Percentiles rank a stretch among this genome's conserved stretches.
Evolutionary conservation across 2,797 vertebrate species (phyloP).

Genomic region (Pagetopsis macropterus): DNA sequence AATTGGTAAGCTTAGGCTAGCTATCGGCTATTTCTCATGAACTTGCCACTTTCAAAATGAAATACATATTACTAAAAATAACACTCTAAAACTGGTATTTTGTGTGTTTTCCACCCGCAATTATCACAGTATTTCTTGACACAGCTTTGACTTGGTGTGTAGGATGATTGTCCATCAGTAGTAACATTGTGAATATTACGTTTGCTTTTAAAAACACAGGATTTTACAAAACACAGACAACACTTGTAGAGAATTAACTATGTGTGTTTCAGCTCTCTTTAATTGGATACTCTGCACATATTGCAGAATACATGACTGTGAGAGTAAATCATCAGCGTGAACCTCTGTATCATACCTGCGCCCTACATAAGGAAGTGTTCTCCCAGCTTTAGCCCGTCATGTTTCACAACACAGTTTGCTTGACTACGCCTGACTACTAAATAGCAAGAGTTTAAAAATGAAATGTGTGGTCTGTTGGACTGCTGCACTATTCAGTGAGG

Average conservation of each 20-base stretch:
- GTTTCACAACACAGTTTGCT: not conserved
- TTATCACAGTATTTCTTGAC: too few relatives aligned
- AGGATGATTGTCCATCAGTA: too few relatives aligned
- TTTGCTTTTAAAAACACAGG: too few relatives aligned
- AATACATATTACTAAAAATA: too few relatives aligned
- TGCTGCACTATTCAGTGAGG: conserved; percentile 37
- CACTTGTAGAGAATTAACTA: too few relatives aligned
- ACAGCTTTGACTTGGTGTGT: too few relatives aligned
- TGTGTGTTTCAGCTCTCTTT: not conserved
- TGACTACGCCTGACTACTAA: not conserved
- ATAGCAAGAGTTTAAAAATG: not conserved
- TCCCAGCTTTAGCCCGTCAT: not conserved
- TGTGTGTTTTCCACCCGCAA: too few relatives aligned
- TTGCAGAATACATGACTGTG: not conserved
- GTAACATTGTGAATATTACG: too few relatives aligned
- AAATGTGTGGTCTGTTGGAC: conserved; percentile 15
- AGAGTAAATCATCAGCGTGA: not conserved
- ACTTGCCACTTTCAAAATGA: too few relatives aligned
- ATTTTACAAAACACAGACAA: not conserved
- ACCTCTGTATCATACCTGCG: not conserved
- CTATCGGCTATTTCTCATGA: too few relatives aligned
- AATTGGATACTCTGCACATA: not conserved
- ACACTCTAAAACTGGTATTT: too few relatives aligned
- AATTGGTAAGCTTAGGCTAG: too few relatives aligned
- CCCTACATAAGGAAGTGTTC: not conserved